phyloP scores from a whole-genome alignment of 35 echinoderm and acorn worm genomes.

The Ptychodera flava region DNA sequence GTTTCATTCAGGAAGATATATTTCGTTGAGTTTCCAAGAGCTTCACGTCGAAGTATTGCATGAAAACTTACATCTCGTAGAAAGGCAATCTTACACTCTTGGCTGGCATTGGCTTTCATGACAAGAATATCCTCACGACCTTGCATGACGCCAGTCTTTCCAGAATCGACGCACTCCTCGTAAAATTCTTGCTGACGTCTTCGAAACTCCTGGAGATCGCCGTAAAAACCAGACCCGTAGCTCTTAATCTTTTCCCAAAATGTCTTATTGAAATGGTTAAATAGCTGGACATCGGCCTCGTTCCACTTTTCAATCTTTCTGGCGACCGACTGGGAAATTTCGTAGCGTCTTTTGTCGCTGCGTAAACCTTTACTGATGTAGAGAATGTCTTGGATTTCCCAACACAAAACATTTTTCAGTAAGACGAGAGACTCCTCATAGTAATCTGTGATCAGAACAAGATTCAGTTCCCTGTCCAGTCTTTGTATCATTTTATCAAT shows the following conservation, averaged over 20 bases:
- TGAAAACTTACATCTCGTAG: no score
- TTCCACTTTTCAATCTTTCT: constrained; percentile 17
- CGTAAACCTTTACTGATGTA: constrained; percentile 22
- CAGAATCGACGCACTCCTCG: constrained; percentile 26
- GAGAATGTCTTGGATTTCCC: constrained; percentile 21
- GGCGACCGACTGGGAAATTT: neutral
- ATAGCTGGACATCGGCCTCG: constrained; percentile 14
- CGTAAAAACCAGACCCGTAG: constrained; percentile 22
- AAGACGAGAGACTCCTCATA: constrained; percentile 23
- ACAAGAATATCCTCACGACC: no score
- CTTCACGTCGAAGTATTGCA: no score
- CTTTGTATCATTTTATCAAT: constrained; percentile 39
- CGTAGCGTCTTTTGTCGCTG: constrained; percentile 11
- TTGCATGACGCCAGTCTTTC: no score
- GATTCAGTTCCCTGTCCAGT: constrained; percentile 8
- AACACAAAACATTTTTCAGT: constrained; percentile 7
- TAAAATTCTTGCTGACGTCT: neutral
- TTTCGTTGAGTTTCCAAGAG: no score
- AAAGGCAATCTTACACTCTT: no score
- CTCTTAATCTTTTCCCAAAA: constrained; percentile 16
- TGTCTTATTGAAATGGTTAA: constrained; percentile 28
- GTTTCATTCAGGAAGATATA: no score
- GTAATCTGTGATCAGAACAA: constrained; percentile 15
- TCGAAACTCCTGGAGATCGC: constrained; percentile 8
- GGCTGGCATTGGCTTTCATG: no score